Conservation (phyloP, 2,888 invertebrate species). For the Catocala sponsa region DNA sequence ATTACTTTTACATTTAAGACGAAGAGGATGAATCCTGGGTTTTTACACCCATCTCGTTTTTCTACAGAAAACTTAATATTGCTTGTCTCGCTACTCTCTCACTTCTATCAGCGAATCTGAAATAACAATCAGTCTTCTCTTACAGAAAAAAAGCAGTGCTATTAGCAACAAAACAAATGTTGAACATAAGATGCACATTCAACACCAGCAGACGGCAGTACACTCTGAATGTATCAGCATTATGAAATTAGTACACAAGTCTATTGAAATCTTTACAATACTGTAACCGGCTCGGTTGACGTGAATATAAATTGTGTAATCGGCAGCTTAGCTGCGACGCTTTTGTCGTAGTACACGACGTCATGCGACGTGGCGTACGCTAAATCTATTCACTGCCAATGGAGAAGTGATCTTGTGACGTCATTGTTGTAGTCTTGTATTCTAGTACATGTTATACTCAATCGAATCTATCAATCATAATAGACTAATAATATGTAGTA, state of each 20-base stretch:
- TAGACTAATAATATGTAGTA: no score
- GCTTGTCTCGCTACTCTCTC: no score
- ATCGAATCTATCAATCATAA: no score
- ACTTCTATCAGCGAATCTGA: no score
- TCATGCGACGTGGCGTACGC: slow-evolving; percentile 31
- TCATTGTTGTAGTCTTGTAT: slow-evolving; percentile 38
- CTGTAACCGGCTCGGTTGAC: slow-evolving; percentile 39
- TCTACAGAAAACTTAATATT: no score
- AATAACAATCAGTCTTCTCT: no score
- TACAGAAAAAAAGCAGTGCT: no score
- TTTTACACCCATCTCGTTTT: no score
- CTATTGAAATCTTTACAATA: slow-evolving; percentile 42
- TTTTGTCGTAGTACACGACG: slow-evolving; percentile 37
- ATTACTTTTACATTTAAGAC: no score
- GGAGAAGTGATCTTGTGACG: slow-evolving; percentile 40
- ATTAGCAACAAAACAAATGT: background rate
- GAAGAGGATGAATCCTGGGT: no score
- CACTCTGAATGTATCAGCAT: slow-evolving; percentile 29
- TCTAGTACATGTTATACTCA: no score
- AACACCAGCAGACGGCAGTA: slow-evolving; percentile 26
- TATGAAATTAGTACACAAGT: slow-evolving; percentile 42
- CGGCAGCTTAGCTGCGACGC: slow-evolving; percentile 40
- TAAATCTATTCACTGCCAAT: slow-evolving; percentile 59
- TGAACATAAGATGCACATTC: background rate
- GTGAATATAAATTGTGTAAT: slow-evolving; percentile 51